A percentile compares a stretch with the other conserved stretches of the same genome.
Conservation (phyloP, 92 coral and sea anemone species). For the Palythoa grandiflora region DNA sequence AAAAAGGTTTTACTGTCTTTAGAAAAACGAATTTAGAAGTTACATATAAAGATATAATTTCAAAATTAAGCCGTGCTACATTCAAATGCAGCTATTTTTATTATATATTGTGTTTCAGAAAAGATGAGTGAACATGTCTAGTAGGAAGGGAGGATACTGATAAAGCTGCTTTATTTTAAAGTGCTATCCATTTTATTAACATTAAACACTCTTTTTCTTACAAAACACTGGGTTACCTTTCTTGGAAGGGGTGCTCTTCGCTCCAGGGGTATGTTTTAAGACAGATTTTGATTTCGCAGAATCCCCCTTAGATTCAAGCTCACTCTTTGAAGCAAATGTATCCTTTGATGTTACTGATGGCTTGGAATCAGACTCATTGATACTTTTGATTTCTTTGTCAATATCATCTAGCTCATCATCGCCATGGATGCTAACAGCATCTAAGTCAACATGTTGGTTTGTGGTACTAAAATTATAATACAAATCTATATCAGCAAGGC, state of each 20-base stretch:
- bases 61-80: too few relatives aligned
- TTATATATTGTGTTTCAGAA: too few relatives aligned
- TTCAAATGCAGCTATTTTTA: too few relatives aligned
- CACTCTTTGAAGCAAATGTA: conserved; percentile 2
- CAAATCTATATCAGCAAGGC: too few relatives aligned
- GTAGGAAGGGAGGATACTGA: too few relatives aligned
- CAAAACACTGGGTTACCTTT: not conserved
- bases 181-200: not conserved
- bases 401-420: conserved; percentile 95
- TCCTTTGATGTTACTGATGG: conserved; percentile 9
- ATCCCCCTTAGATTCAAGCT: not conserved
- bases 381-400: conserved; percentile 88
- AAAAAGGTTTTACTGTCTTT: too few relatives aligned
- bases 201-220: not conserved
- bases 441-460: conserved; percentile 75
- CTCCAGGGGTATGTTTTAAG: conserved; percentile 1
- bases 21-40: too few relatives aligned
- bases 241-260: conserved; percentile 4
- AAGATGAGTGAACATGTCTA: too few relatives aligned
- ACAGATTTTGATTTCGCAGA: conserved; percentile 16
- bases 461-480: not conserved
- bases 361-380: conserved; percentile 57
- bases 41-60: too few relatives aligned
- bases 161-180: not conserved
- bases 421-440: conserved; percentile 99